These are phyloP conservation scores for Edolisoma coerulescens DNA, from an alignment of 2,113 vertebrate species.

Conservation along the genomic window DNA sequence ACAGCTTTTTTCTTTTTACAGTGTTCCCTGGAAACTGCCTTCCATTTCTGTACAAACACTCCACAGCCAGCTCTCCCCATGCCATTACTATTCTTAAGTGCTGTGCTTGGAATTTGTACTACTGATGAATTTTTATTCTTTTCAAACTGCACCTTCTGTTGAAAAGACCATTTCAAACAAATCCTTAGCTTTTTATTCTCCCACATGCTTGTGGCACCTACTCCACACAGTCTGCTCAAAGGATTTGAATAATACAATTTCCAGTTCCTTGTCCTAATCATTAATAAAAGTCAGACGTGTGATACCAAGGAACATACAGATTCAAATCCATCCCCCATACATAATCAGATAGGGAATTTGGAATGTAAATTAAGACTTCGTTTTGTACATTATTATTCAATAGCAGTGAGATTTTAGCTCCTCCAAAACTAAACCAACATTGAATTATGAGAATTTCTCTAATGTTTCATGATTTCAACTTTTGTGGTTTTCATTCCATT, in stretches of 20 bases:
- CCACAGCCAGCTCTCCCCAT: neutral
- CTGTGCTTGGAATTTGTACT: neutral
- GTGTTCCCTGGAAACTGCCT: neutral
- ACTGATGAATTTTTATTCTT: neutral
- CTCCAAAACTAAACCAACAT: neutral
- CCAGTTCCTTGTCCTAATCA: neutral
- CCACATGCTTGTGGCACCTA: neutral
- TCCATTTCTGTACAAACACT: neutral
- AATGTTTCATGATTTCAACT: neutral
- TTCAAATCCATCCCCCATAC: neutral
- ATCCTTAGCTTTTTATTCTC: neutral
- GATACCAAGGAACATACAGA: neutral
- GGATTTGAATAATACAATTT: neutral
- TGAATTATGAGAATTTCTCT: neutral
- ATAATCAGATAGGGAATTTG: neutral
- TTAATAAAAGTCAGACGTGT: neutral
- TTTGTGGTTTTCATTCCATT: neutral
- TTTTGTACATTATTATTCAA: neutral
- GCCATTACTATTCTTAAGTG: neutral
- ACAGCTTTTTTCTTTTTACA: neutral
- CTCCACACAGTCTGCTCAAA: neutral
- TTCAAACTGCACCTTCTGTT: neutral
- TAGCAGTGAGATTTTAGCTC: neutral
- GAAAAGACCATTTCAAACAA: neutral
- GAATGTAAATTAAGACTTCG: neutral